Percentiles rank a stretch among this genome's conserved stretches.
These are phyloP conservation scores for Lucinisca nassula DNA, from an alignment of 2,888 invertebrate species.

Conservation along the genomic window DNA sequence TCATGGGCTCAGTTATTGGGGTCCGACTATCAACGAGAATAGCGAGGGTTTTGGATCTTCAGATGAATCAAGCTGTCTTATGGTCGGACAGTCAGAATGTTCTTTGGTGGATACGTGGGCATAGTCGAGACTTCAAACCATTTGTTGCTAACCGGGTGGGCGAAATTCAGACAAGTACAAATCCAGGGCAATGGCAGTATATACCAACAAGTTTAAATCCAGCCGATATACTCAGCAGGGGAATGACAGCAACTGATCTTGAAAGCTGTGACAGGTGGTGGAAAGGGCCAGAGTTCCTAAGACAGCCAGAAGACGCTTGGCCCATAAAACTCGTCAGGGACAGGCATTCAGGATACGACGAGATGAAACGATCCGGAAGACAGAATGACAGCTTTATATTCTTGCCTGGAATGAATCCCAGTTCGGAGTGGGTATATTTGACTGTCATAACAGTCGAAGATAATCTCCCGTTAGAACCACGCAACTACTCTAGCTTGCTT, in stretches of 20 bases:
- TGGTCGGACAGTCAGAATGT: slow-evolving; percentile 50
- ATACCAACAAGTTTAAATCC: too few species aligned
- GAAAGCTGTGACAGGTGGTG: slow-evolving; percentile 18
- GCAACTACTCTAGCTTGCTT: not conserved
- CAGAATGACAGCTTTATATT: not conserved
- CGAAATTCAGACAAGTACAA: too few species aligned
- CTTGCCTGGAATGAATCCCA: not conserved
- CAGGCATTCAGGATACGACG: not conserved
- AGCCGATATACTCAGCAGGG: not conserved
- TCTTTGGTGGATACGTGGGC: slow-evolving; percentile 28
- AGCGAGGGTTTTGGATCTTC: slow-evolving; percentile 11
- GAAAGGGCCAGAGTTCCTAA: slow-evolving; percentile 23
- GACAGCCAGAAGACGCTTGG: not conserved
- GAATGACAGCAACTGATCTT: not conserved
- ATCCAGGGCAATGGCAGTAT: slow-evolving; percentile 36
- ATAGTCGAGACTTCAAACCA: too few species aligned
- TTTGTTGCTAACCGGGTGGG: not conserved
- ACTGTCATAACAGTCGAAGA: not conserved
- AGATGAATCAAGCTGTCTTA: not conserved
- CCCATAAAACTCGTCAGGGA: not conserved
- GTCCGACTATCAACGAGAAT: not conserved
- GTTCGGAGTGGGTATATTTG: not conserved
- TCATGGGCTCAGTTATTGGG: slow-evolving; percentile 27
- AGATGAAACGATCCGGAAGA: not conserved
- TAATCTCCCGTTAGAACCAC: not conserved